Percentiles rank a stretch among this genome's conserved stretches.
phyloP scores from a whole-genome alignment of 1,140 invertebrate genomes.

The Meloidogyne chitwoodi region DNA sequence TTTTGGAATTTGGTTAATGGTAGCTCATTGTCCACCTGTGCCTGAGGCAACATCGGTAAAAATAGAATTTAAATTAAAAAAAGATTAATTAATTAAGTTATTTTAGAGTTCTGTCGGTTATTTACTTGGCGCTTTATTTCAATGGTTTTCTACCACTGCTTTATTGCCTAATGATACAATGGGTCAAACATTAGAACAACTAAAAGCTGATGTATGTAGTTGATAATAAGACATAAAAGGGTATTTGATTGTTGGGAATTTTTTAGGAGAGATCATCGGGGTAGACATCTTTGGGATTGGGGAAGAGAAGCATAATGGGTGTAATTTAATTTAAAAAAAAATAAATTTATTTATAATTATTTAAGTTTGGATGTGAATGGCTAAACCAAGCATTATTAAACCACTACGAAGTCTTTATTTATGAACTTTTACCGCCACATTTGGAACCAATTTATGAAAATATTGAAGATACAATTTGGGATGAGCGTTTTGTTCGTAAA shows the following conservation, averaged over 20 bases:
- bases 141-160: conserved; percentile 97
- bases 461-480: conserved; percentile 87
- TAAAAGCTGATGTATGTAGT: conserved; percentile 72
- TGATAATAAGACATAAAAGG: not conserved
- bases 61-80: conserved; percentile 9
- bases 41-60: conserved; percentile 69
- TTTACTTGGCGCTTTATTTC: conserved; percentile 88
- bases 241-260: no score
- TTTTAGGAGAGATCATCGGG: no score
- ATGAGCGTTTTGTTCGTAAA: conserved; percentile 74
- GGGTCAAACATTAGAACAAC: conserved; percentile 78
- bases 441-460: conserved; percentile 76
- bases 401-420: conserved; percentile 81
- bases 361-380: conserved; percentile 81
- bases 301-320: no score
- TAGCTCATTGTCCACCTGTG: conserved; percentile 82
- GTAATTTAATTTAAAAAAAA: no score
- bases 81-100: not conserved
- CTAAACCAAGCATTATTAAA: conserved; percentile 76
- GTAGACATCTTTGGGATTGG: no score
- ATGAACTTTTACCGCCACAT: conserved; percentile 74
- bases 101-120: conserved; percentile 71
- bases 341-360: no score
- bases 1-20: conserved; percentile 93
- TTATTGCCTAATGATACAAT: conserved; percentile 84